Base-by-base conservation (phyloP, 2,888 invertebrate species). In the Drosophila tanythrix region DNA sequence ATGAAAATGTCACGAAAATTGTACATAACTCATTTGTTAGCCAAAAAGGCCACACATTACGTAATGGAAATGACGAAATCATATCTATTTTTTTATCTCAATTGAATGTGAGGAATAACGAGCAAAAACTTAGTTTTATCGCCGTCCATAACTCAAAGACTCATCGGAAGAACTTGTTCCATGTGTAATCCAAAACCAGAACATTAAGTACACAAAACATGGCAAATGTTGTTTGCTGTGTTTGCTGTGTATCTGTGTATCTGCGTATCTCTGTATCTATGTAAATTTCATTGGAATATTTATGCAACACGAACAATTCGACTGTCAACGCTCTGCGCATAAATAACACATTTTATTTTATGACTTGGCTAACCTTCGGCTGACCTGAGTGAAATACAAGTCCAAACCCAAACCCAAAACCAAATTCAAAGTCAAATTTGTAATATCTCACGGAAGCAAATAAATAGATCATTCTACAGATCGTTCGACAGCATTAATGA, bases 261-360 rank as follows among this genome's bases (percentile, higher is more conserved):
- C 13, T 35, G 0, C n/a, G 46, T 46, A 13, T 21, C 2, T 21
- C 1, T 46, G 7, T 21, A 74, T 68, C 73, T 74, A 74, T 80
- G 83, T 78, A 71, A 82, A 88, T 85, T 74, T 80, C 56, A 53
- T 65, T 46, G 31, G 64, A 55, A 62, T 78, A 83, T 86, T 86
- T 88, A 89, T 85, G 85, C 74, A 77, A 61, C 86, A 77, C 61
- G 64, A 48, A 66, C 70, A 80, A 88, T 61, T 74, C 68, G 65
- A 52, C 58, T 88, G 85, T 85, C 85, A 88, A 70, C 85, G 75
- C 73, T 55, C 27, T 11, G 59, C 55, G 62, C 70, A 83, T 81
- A 89, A 79, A 87, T 79, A 87, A 89, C 71, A 83, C 74, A 88
- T 83, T 88, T 74, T 79, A 76, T 69, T 86, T 90, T 86, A 90